phyloP scores from a whole-genome alignment of 2,888 invertebrate species.

The Cosmorhoe ocellata region DNA sequence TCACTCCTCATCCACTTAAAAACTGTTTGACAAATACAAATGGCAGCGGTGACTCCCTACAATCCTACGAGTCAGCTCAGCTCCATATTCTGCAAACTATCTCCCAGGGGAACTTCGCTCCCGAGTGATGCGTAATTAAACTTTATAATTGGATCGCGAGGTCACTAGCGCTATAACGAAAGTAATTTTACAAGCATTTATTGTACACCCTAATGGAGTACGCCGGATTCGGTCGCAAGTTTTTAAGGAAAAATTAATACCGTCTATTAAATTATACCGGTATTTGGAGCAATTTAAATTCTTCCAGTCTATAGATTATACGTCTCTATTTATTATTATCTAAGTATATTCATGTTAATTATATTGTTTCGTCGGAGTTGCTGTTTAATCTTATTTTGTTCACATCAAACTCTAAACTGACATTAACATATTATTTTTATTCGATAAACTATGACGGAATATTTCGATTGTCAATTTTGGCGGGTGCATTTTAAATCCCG shows the following conservation, averaged over 20 bases:
- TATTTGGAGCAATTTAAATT: not conserved
- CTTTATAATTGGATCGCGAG: conserved; percentile 56
- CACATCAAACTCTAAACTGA: too few relatives aligned
- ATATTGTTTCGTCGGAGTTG: too few relatives aligned
- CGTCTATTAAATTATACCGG: not conserved
- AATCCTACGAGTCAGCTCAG: not conserved
- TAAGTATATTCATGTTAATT: too few relatives aligned
- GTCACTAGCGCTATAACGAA: conserved; percentile 37
- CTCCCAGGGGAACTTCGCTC: conserved; percentile 32
- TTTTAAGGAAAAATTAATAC: not conserved
- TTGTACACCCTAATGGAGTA: conserved; percentile 23
- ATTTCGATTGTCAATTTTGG: too few relatives aligned
- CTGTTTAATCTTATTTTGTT: too few relatives aligned
- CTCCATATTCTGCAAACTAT: conserved; percentile 25
- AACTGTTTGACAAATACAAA: not conserved
- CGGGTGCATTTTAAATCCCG: too few relatives aligned
- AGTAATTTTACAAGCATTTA: conserved; percentile 33
- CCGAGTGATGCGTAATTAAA: conserved; percentile 55
- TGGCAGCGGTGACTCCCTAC: not conserved
- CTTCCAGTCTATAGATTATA: too few relatives aligned
- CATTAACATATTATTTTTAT: too few relatives aligned
- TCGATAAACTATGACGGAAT: too few relatives aligned
- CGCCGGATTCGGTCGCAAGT: not conserved
- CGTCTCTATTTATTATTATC: too few relatives aligned
- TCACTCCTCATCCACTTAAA: too few relatives aligned